These are phyloP conservation scores for Cynopterus sphinx DNA, from an alignment of 2,797 vertebrate species.

Conservation along the genomic window DNA sequence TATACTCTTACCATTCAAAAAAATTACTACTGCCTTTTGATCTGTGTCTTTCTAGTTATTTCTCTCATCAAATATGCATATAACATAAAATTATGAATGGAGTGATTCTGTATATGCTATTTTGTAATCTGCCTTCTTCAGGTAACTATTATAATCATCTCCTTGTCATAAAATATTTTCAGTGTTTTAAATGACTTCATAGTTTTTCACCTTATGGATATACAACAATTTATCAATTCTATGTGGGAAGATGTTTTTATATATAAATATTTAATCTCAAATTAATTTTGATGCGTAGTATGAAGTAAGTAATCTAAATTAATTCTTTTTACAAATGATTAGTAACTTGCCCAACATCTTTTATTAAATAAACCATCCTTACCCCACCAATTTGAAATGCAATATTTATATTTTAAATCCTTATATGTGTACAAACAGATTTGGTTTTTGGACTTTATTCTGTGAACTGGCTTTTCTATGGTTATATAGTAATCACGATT, in stretches of 20 bases:
- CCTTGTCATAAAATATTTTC: neutral
- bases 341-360: neutral
- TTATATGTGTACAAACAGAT: neutral
- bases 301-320: neutral
- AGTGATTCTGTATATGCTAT: neutral
- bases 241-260: neutral
- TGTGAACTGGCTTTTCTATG: neutral
- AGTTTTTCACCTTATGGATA: neutral
- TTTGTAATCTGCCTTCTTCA: neutral
- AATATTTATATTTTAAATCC: neutral
- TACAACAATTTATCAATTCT: neutral
- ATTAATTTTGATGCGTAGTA: neutral
- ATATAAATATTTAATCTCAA: neutral
- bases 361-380: neutral
- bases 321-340: neutral
- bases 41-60: neutral
- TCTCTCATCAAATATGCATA: neutral
- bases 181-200: neutral
- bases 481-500: neutral
- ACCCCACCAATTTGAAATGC: neutral
- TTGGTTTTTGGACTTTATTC: constrained; percentile 33
- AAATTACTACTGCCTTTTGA: neutral
- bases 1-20: neutral
- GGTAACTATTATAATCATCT: neutral
- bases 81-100: neutral